Evolutionary conservation across 2,113 vertebrate genomes (phyloP).

Genomic region (Apaloderma vittatum): DNA sequence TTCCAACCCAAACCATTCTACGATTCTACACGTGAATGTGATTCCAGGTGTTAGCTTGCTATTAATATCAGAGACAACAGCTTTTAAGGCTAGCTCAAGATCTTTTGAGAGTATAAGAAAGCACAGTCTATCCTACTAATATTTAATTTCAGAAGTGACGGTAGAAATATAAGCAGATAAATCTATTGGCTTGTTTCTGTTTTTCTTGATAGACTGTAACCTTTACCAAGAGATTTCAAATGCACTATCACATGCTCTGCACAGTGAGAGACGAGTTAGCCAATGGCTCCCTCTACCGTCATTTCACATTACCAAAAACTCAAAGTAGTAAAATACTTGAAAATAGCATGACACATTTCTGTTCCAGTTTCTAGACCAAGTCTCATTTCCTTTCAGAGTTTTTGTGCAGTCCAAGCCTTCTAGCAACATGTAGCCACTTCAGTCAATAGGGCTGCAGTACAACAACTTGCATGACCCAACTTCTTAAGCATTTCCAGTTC

Average conservation of each 20-base stretch:
- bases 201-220: background rate
- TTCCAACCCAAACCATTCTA: background rate
- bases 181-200: background rate
- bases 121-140: background rate
- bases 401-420: background rate
- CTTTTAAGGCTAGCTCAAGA: background rate
- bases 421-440: background rate
- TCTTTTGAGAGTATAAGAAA: background rate
- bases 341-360: background rate
- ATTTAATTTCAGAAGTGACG: background rate
- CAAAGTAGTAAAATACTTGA: background rate
- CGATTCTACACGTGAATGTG: background rate
- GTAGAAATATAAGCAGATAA: background rate
- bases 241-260: background rate
- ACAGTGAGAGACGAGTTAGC: background rate
- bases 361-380: background rate
- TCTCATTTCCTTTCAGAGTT: background rate
- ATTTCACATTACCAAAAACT: background rate
- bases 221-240: background rate
- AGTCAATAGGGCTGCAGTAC: background rate
- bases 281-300: slow-evolving; percentile 56
- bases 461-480: background rate
- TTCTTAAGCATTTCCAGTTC: background rate
- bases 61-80: background rate
- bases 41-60: background rate